These are phyloP conservation scores for Corapipo altera DNA, from an alignment of 2,113 vertebrate genomes.

Conservation along the genomic window DNA sequence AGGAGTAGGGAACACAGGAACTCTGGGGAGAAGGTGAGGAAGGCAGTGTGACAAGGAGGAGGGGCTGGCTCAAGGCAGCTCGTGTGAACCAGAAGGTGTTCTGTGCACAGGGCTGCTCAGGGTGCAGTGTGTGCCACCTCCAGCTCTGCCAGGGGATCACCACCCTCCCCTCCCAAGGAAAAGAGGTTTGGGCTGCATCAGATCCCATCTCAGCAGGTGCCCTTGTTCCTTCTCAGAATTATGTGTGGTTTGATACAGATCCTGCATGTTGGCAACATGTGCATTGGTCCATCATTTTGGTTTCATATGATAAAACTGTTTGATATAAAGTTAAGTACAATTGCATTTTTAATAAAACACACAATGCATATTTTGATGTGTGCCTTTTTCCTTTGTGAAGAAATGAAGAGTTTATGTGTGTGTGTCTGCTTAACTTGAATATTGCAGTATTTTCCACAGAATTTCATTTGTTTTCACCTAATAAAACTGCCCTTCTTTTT, in stretches of 20 bases:
- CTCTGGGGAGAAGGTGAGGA: background rate
- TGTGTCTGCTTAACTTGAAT: background rate
- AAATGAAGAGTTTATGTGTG: background rate
- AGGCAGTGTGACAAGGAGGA: background rate
- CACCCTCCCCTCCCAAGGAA: background rate
- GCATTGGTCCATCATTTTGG: background rate
- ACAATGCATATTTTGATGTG: background rate
- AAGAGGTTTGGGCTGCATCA: background rate
- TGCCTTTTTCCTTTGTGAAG: background rate
- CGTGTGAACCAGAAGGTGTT: background rate
- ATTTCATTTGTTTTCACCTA: background rate
- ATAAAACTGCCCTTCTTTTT: background rate
- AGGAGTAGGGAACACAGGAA: background rate
- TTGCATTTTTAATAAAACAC: background rate
- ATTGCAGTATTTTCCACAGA: background rate
- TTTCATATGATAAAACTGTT: background rate
- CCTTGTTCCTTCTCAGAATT: background rate
- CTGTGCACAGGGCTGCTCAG: too few relatives aligned
- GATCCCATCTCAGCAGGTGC: background rate
- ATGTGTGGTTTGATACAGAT: background rate
- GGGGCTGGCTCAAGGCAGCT: background rate
- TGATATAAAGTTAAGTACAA: background rate
- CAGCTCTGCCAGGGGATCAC: accelerated
- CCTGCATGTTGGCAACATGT: accelerated
- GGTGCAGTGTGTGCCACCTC: background rate